Percentiles rank a stretch among this genome's conserved stretches.
phyloP scores from a whole-genome alignment of 2,888 invertebrate species.

The Pterobdella sp. region DNA sequence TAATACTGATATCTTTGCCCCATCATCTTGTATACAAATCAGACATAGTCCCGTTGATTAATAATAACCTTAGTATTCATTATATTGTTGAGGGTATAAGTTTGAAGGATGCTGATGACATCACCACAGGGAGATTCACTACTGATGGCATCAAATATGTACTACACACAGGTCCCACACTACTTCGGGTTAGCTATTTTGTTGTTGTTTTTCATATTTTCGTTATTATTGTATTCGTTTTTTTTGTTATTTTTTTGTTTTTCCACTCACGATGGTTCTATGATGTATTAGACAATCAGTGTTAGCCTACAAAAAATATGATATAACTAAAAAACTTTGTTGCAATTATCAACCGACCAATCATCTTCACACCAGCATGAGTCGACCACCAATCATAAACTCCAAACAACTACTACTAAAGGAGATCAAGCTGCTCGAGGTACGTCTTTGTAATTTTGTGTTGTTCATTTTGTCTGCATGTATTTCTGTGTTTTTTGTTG shows the following conservation, averaged over 20 bases:
- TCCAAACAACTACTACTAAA: conserved; percentile 49
- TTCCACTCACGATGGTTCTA: neutral
- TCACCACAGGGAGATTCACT: conserved; percentile 44
- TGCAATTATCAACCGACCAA: neutral
- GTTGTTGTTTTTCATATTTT: neutral
- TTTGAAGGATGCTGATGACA: too few relatives aligned
- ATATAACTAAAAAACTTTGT: neutral
- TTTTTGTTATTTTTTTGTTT: neutral
- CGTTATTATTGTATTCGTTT: neutral
- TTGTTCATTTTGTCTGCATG: neutral
- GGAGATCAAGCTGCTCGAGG: conserved; percentile 53
- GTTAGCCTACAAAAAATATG: neutral
- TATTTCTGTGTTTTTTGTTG: neutral
- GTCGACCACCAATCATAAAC: conserved; percentile 52
- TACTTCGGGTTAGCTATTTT: conserved; percentile 52
- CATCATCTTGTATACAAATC: too few relatives aligned
- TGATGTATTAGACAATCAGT: neutral
- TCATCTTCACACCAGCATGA: conserved; percentile 48
- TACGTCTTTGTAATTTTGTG: conserved; percentile 32
- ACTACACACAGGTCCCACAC: conserved; percentile 56
- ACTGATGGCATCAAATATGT: conserved; percentile 53
- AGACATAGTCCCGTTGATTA: too few relatives aligned
- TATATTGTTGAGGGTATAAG: too few relatives aligned
- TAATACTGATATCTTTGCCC: too few relatives aligned
- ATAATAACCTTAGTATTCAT: too few relatives aligned